These are phyloP conservation scores for Caerostris extrusa DNA, from an alignment of 1,140 invertebrate species.

Conservation along the genomic window DNA sequence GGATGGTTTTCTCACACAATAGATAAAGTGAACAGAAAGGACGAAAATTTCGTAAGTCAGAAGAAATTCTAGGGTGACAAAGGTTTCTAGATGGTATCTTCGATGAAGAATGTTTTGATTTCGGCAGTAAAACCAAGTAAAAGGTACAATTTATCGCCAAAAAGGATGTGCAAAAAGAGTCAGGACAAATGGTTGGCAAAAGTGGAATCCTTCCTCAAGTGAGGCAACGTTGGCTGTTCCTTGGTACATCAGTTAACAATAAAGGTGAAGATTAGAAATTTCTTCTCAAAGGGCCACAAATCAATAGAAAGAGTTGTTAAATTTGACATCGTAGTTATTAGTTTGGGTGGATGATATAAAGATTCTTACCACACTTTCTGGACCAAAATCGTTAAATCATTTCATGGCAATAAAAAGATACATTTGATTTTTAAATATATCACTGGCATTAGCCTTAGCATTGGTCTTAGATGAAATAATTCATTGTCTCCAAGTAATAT, in stretches of 20 bases:
- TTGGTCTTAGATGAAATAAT: too few relatives aligned
- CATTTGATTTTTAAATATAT: too few relatives aligned
- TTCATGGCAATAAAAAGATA: too few relatives aligned
- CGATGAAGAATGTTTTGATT: neutral
- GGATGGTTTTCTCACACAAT: neutral
- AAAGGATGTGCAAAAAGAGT: neutral
- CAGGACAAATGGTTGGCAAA: neutral
- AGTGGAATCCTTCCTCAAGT: neutral
- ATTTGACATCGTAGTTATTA: neutral
- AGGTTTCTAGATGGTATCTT: slow-evolving; percentile 11
- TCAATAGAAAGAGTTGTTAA: neutral
- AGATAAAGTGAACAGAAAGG: neutral
- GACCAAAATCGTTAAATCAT: too few relatives aligned
- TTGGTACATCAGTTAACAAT: neutral
- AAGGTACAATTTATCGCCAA: neutral
- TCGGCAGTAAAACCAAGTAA: neutral
- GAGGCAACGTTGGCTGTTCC: neutral
- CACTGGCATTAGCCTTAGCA: too few relatives aligned
- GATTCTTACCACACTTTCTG: too few relatives aligned
- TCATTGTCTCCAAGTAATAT: too few relatives aligned
- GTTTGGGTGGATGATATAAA: too few relatives aligned
- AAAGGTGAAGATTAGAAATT: neutral
- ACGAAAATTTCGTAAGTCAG: neutral
- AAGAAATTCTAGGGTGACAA: neutral
- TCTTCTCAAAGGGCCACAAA: neutral